These are phyloP conservation scores for Gila orcuttii DNA, from an alignment of 2,113 vertebrate genomes.

Conservation along the genomic window DNA sequence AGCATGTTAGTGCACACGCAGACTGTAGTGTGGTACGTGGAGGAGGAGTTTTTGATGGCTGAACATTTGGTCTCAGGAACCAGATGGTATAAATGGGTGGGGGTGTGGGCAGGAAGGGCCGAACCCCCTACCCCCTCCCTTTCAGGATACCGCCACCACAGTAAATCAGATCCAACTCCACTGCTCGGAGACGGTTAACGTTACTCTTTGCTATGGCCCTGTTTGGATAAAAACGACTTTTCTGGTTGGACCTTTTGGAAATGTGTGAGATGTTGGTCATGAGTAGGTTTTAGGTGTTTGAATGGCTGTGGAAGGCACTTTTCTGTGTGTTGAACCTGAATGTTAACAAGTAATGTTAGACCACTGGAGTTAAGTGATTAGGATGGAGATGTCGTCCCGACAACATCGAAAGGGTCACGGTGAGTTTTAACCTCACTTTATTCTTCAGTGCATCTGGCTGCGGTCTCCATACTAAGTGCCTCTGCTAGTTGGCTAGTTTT, in stretches of 20 bases:
- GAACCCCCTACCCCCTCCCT: conserved; percentile 16
- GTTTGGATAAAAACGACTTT: conserved; percentile 20
- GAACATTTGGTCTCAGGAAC: conserved; percentile 43
- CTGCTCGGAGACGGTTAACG: neutral
- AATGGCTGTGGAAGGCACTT: conserved; percentile 13
- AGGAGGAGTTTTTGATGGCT: conserved; percentile 40
- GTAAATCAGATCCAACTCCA: conserved; percentile 42
- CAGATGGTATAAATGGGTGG: conserved; percentile 41
- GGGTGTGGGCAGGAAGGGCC: conserved; percentile 45
- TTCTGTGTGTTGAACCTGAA: neutral
- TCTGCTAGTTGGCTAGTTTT: neutral
- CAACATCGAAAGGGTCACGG: conserved; percentile 38
- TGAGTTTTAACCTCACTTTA: conserved; percentile 39
- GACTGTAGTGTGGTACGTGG: conserved; percentile 41
- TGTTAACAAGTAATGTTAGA: conserved; percentile 6
- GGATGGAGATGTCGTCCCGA: conserved; percentile 45
- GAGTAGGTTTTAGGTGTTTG: neutral
- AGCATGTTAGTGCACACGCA: conserved; percentile 31
- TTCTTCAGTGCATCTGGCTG: neutral
- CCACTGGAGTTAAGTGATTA: conserved; percentile 20
- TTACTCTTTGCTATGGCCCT: neutral
- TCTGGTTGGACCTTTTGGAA: neutral
- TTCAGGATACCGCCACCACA: conserved; percentile 41
- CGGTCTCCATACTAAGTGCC: neutral
- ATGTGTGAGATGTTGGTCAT: neutral